These are phyloP conservation scores for Brenthis daphne DNA, from an alignment of 2,888 invertebrate genomes.

Conservation along the genomic window DNA sequence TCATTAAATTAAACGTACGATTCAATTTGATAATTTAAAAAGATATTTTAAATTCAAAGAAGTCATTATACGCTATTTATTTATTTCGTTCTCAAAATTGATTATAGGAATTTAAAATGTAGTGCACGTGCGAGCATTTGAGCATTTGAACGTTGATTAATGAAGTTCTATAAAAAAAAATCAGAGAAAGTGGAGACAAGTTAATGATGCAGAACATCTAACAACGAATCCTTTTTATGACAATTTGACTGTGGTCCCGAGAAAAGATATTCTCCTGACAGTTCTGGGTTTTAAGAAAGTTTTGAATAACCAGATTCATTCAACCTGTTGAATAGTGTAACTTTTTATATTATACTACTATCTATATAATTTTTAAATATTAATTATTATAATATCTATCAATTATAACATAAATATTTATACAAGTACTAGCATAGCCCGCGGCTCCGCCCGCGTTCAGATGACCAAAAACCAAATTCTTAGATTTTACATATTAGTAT, in stretches of 20 bases:
- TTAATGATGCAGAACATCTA: conserved; percentile 26
- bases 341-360: not conserved
- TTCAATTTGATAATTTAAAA: no score
- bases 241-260: conserved; percentile 18
- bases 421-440: no score
- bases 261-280: conserved; percentile 20
- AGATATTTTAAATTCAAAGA: not conserved
- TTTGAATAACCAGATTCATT: conserved; percentile 33
- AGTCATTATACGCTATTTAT: not conserved
- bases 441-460: no score
- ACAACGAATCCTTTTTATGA: conserved; percentile 24
- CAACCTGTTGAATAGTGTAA: conserved; percentile 31
- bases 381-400: no score
- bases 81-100: conserved; percentile 9
- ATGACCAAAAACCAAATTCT: no score
- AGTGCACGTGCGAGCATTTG: not conserved
- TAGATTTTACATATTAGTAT: no score
- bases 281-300: conserved; percentile 32
- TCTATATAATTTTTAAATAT: no score
- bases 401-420: no score
- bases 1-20: no score
- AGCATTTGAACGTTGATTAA: conserved; percentile 18
- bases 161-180: conserved; percentile 22
- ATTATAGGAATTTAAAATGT: conserved; percentile 13
- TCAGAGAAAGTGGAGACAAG: conserved; percentile 16